A percentile compares a stretch with the other conserved stretches of the same genome.
Conservation (phyloP, 2,113 vertebrate species). For the Albula glossodonta region DNA sequence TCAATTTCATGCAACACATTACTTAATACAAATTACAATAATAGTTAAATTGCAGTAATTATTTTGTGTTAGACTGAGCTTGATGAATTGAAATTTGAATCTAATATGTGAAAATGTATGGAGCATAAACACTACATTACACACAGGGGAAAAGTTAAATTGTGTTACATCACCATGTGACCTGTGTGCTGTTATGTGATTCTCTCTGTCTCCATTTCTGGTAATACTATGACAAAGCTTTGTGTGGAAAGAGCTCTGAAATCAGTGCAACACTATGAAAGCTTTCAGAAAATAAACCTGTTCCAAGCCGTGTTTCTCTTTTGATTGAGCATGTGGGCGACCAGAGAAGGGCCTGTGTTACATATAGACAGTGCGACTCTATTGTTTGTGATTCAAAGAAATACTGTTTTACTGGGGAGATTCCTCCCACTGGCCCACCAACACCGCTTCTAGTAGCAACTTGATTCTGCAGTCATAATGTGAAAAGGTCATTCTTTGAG, state of each 20-base stretch:
- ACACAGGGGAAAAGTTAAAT: too few relatives aligned
- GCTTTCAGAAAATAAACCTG: neutral
- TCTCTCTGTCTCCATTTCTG: neutral
- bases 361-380: neutral
- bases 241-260: neutral
- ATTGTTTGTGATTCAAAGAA: neutral
- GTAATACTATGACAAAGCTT: neutral
- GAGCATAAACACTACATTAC: too few relatives aligned
- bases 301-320: neutral
- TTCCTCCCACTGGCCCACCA: neutral
- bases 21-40: too few relatives aligned
- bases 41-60: too few relatives aligned
- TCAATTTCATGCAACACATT: too few relatives aligned
- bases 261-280: neutral
- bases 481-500: too few relatives aligned
- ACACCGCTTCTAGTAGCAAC: neutral
- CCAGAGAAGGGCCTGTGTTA: neutral
- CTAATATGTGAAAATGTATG: too few relatives aligned
- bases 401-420: constrained; percentile 26
- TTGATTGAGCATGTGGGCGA: neutral
- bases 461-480: neutral
- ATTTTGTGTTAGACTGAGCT: too few relatives aligned
- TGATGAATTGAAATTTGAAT: too few relatives aligned
- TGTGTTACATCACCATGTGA: neutral
- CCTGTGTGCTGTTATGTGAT: neutral